Evolutionary conservation across 2,113 vertebrate species (phyloP).

Genomic region (Hymenochirus boettgeri): DNA sequence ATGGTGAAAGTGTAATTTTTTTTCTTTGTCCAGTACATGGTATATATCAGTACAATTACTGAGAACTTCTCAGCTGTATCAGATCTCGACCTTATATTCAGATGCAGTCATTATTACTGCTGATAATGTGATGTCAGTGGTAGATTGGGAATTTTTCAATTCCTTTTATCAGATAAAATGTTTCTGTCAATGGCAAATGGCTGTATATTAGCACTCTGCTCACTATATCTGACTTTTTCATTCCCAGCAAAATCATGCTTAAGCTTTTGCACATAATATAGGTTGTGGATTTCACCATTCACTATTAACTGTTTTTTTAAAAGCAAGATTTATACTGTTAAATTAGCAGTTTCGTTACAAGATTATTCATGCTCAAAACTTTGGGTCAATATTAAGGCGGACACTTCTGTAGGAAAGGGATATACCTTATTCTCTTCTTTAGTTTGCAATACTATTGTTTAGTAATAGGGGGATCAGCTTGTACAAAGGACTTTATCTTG

Average conservation of each 20-base stretch:
- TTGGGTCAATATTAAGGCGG: slow-evolving; percentile 86
- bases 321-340: slow-evolving; percentile 88
- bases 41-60: slow-evolving; percentile 73
- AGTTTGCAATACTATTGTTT: slow-evolving; percentile 57
- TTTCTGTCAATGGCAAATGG: slow-evolving; percentile 89
- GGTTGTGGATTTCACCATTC: slow-evolving; percentile 80
- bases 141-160: slow-evolving; percentile 91
- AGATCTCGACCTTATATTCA: slow-evolving; percentile 80
- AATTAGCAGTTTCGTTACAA: slow-evolving; percentile 88
- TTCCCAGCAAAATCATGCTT: slow-evolving; percentile 81
- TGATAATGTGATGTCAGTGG: slow-evolving; percentile 89
- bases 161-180: slow-evolving; percentile 95
- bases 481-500: slow-evolving; percentile 80
- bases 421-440: slow-evolving; percentile 59
- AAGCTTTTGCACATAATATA: slow-evolving; percentile 84
- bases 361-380: slow-evolving; percentile 91
- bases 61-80: slow-evolving; percentile 60
- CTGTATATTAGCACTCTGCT: slow-evolving; percentile 75
- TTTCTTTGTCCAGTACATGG: slow-evolving; percentile 64
- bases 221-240: slow-evolving; percentile 80
- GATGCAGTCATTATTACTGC: slow-evolving; percentile 84
- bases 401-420: slow-evolving; percentile 65
- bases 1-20: slow-evolving; percentile 59
- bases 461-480: slow-evolving; percentile 68
- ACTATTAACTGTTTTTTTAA: slow-evolving; percentile 92